Base-by-base conservation (phyloP, 2,113 vertebrate genomes). In the Neodon shergylaensis region DNA sequence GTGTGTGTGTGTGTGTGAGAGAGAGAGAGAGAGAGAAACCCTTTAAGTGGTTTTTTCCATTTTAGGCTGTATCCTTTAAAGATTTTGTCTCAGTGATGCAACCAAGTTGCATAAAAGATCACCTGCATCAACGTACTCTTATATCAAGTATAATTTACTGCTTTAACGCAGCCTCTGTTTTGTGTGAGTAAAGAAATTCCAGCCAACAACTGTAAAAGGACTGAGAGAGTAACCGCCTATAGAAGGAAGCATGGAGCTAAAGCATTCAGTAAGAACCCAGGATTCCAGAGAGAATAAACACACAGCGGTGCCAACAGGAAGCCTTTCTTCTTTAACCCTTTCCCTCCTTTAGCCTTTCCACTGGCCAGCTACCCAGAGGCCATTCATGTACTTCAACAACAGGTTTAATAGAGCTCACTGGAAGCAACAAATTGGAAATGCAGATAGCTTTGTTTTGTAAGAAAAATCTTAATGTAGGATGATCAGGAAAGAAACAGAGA, bases 401-500 rank as follows among this genome's bases (percentile, higher is more conserved):
- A 89, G 33, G 2, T 8, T 86, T 89, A 54, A 76, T 77, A 21
- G 24, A 83, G 66, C 78, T 88, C 61, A 21, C 86, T 90, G 52
- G 49, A 86, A 85, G n/a, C 74, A 94, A 87, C 12, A 21, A 44
- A 92, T 78, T 36, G 17, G 54, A 26, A 68, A 72, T 8, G 74
- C 76, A 58, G 61, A n/a, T 21, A 72, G 9, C 66, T 91, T 89
- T 17, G 9, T 26, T 89, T 93, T 66, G 1, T 94, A 49, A 52
- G 31, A 39, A 88, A 95, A 87, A 39, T 39, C 5, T 88, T 33
- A 92, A 88, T 82, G 58, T 47, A 88, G 49, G 90, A 83, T 96
- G 36, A 90, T 49, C 14, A 88, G 36, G 76, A 91, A n/a, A 92
- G 39, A 82, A 47, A n/a, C n/a, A 44, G 73, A 5, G 63, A 88